Evolutionary conservation across 2,113 vertebrate genomes (phyloP).

Genomic region (Electrona antarctica): DNA sequence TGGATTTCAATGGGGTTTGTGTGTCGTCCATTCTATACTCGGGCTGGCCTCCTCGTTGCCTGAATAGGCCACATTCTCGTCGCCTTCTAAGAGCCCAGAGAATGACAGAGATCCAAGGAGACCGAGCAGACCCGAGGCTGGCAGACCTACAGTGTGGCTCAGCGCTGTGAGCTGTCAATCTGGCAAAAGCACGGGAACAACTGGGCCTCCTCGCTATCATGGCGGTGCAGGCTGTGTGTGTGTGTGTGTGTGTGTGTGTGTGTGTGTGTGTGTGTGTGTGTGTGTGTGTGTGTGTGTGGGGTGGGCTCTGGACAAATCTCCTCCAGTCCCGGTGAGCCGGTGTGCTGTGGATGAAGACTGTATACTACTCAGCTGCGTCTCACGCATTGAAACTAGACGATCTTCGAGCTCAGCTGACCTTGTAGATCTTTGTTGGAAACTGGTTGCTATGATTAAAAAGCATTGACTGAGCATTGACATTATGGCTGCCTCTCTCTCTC

Average conservation of each 20-base stretch:
- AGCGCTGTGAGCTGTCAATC: slow-evolving; percentile 50
- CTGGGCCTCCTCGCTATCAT: slow-evolving; percentile 15
- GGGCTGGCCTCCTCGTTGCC: slow-evolving; percentile 9
- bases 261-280: too few relatives aligned
- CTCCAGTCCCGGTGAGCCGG: too few relatives aligned
- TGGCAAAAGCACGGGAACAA: slow-evolving; percentile 39
- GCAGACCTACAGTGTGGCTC: slow-evolving; percentile 45
- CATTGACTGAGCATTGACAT: too few relatives aligned
- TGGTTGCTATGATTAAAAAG: too few relatives aligned
- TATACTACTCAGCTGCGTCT: too few relatives aligned
- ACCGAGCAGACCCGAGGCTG: slow-evolving; percentile 49
- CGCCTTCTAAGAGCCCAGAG: slow-evolving; percentile 7
- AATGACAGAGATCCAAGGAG: slow-evolving; percentile 56
- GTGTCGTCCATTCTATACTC: slow-evolving; percentile 49
- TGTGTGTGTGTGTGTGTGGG: neutral
- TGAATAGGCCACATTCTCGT: slow-evolving; percentile 60
- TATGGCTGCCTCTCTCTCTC: too few relatives aligned
- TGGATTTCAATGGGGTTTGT: slow-evolving; percentile 61
- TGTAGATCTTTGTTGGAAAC: too few relatives aligned
- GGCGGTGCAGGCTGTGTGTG: slow-evolving; percentile 25
- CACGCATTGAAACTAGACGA: too few relatives aligned
- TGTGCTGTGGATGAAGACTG: too few relatives aligned
- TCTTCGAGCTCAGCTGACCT: too few relatives aligned
- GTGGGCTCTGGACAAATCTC: too few relatives aligned
- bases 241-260: too few relatives aligned